These are phyloP conservation scores for Microtus pennsylvanicus DNA, from an alignment of 2,113 vertebrate species.

Conservation along the genomic window DNA sequence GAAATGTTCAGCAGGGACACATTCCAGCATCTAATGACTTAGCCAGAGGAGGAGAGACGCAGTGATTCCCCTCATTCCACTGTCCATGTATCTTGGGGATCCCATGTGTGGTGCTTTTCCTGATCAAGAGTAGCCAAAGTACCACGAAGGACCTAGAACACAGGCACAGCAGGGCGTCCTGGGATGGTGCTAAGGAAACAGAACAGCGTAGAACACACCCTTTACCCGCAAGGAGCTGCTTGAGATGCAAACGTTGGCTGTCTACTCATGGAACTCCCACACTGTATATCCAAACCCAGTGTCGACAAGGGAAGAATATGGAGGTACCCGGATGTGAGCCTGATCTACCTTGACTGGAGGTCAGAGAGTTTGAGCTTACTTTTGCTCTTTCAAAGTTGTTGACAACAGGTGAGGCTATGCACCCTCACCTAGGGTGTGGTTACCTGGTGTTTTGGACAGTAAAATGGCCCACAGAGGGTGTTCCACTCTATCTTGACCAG, in stretches of 20 bases:
- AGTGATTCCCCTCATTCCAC: not conserved
- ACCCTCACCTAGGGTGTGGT: no score
- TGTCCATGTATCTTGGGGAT: not conserved
- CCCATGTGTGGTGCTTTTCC: not conserved
- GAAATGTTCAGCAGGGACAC: not conserved
- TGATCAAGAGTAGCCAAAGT: not conserved
- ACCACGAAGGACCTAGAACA: not conserved
- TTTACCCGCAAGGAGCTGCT: not conserved
- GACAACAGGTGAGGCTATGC: no score
- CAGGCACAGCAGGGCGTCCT: not conserved
- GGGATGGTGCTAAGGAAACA: not conserved
- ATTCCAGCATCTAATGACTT: not conserved
- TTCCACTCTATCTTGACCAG: no score
- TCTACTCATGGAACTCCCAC: not conserved
- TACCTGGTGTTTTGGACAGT: no score
- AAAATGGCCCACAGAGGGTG: no score
- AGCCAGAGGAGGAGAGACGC: not conserved
- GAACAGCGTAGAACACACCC: not conserved
- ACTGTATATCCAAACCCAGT: no score
- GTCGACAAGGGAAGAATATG: no score
- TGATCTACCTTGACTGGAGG: no score
- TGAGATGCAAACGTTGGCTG: not conserved
- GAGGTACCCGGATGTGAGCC: no score
- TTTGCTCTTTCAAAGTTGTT: no score
- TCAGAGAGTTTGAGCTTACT: no score